These are phyloP conservation scores for Argya squamiceps DNA, from an alignment of 2,797 vertebrate genomes.

Conservation along the genomic window DNA sequence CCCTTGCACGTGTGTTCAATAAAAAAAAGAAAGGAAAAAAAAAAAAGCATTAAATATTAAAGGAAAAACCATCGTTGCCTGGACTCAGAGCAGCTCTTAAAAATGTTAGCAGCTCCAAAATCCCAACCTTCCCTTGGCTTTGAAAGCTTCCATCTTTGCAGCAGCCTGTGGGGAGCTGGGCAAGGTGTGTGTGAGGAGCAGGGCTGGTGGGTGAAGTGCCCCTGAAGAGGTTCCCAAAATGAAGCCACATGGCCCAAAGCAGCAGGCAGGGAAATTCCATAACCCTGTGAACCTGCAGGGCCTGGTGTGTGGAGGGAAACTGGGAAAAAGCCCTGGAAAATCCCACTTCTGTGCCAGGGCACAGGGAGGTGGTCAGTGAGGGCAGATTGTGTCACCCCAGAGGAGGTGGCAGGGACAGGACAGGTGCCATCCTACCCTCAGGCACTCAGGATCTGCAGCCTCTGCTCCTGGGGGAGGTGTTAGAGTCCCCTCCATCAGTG, in stretches of 20 bases:
- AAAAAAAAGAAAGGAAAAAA: not conserved
- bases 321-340: not conserved
- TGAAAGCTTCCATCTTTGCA: not conserved
- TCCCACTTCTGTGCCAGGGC: not conserved
- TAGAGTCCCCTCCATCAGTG: rapidly evolving
- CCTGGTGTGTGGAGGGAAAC: not conserved
- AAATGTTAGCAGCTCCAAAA: not conserved
- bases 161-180: rapidly evolving
- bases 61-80: not conserved
- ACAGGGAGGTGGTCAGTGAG: not conserved
- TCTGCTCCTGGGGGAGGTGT: not conserved
- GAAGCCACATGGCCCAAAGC: not conserved
- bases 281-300: not conserved
- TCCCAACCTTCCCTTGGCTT: not conserved
- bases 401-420: not conserved
- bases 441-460: not conserved
- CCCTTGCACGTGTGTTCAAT: not conserved
- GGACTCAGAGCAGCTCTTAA: not conserved
- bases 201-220: not conserved
- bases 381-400: not conserved
- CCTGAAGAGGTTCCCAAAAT: rapidly evolving
- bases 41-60: conserved; percentile 11
- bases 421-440: not conserved
- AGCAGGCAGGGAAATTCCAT: not conserved
- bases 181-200: not conserved